Evolutionary conservation across 2,888 invertebrate species (phyloP).

Genomic region (Chloroclysta siterata): DNA sequence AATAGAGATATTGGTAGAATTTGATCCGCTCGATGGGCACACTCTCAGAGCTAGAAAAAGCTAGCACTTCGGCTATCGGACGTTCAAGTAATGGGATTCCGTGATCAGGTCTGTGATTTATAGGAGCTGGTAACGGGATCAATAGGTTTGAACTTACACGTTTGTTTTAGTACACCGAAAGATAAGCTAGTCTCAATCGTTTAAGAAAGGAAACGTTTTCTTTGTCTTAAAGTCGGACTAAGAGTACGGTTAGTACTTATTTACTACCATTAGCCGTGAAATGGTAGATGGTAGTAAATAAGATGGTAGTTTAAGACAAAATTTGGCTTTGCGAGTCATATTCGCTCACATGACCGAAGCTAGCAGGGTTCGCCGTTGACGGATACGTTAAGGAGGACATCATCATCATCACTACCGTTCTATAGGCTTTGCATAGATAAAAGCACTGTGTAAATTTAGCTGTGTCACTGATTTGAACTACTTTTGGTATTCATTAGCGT

Average conservation of each 20-base stretch:
- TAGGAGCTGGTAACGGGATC: slow-evolving; percentile 44
- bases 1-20: background rate
- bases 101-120: slow-evolving; percentile 57
- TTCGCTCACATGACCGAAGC: too few relatives aligned
- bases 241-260: background rate
- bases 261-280: background rate
- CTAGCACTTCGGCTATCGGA: slow-evolving; percentile 57
- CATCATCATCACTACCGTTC: too few relatives aligned
- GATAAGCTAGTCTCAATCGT: slow-evolving; percentile 29
- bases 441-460: too few relatives aligned
- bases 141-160: slow-evolving; percentile 43
- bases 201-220: slow-evolving; percentile 22
- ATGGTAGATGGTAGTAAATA: too few relatives aligned
- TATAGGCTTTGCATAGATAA: too few relatives aligned
- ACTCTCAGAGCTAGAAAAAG: slow-evolving; percentile 51
- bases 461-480: too few relatives aligned
- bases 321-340: too few relatives aligned
- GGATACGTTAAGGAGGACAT: too few relatives aligned
- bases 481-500: too few relatives aligned
- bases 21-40: slow-evolving; percentile 21
- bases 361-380: too few relatives aligned
- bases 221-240: slow-evolving; percentile 20
- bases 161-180: slow-evolving; percentile 32
- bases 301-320: too few relatives aligned
- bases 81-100: slow-evolving; percentile 63